phyloP scores from a whole-genome alignment of 2,797 vertebrate species.

The Protonibea diacanthus region DNA sequence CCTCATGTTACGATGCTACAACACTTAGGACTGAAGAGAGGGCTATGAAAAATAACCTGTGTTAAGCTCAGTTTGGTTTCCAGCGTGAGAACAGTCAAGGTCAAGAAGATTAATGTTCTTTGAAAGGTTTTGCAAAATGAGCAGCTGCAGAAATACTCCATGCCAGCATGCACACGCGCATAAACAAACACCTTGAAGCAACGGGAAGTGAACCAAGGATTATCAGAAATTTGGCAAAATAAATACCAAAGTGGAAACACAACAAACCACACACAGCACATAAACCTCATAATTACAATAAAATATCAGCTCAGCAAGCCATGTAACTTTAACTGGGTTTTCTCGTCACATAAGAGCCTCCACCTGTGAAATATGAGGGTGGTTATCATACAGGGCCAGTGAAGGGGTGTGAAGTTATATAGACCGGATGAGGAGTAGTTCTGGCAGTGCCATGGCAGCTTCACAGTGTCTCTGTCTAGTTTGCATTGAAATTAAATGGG shows the following conservation, averaged over 20 bases:
- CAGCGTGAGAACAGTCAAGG: conserved; percentile 6
- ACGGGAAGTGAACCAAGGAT: not conserved
- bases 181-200: not conserved
- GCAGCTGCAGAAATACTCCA: conserved; percentile 4
- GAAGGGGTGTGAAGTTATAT: conserved; percentile 33
- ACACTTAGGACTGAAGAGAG: not conserved
- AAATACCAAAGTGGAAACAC: not conserved
- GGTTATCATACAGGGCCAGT: conserved; percentile 25
- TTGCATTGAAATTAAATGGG: conserved; percentile 33
- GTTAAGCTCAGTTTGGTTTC: not conserved
- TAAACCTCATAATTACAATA: conserved; percentile 18
- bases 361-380: conserved; percentile 22
- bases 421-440: conserved; percentile 36
- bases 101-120: not conserved
- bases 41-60: not conserved
- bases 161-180: not conserved
- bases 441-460: conserved; percentile 9
- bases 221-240: not conserved
- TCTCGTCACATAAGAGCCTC: conserved; percentile 4
- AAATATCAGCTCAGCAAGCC: not conserved
- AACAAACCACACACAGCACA: not conserved
- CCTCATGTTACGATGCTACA: conserved; percentile 18
- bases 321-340: conserved; percentile 18
- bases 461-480: conserved; percentile 24
- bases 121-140: not conserved